These are phyloP conservation scores for Cathartes aura DNA, from an alignment of 2,113 vertebrate genomes.

Conservation along the genomic window DNA sequence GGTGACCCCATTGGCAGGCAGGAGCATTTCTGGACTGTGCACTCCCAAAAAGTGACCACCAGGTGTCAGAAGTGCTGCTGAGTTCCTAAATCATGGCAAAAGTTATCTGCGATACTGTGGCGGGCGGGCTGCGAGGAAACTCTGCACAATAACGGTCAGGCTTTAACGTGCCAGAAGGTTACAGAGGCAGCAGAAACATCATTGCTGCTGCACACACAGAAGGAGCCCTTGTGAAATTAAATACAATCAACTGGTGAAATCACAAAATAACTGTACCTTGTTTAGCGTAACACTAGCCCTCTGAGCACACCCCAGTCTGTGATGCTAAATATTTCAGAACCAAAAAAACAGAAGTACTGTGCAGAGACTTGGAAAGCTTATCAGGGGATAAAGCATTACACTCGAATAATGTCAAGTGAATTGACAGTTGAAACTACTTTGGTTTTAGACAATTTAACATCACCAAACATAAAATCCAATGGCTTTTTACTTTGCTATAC, in stretches of 20 bases:
- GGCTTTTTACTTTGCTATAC: not conserved
- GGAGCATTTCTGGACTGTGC: conserved; percentile 49
- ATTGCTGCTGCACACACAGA: not conserved
- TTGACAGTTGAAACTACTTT: not conserved
- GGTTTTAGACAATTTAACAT: not conserved
- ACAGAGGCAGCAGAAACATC: not conserved
- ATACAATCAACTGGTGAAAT: not conserved
- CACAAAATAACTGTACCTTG: not conserved
- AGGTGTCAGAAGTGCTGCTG: conserved; percentile 83
- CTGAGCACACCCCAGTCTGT: not conserved
- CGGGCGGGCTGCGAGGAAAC: not conserved
- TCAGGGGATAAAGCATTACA: not conserved
- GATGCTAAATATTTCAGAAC: not conserved
- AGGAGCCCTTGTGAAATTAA: not conserved
- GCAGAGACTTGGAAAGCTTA: not conserved
- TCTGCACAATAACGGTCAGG: not conserved
- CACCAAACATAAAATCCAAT: not conserved
- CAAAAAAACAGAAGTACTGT: not conserved
- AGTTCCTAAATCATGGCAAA: not conserved
- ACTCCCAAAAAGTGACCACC: conserved; percentile 72
- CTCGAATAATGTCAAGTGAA: fast-evolving
- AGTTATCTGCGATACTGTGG: not conserved
- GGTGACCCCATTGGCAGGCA: conserved; percentile 75
- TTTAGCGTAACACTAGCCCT: not conserved
- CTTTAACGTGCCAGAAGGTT: not conserved